phyloP scores from a whole-genome alignment of 1,140 invertebrate species.

The Neuroterus valhalla region DNA sequence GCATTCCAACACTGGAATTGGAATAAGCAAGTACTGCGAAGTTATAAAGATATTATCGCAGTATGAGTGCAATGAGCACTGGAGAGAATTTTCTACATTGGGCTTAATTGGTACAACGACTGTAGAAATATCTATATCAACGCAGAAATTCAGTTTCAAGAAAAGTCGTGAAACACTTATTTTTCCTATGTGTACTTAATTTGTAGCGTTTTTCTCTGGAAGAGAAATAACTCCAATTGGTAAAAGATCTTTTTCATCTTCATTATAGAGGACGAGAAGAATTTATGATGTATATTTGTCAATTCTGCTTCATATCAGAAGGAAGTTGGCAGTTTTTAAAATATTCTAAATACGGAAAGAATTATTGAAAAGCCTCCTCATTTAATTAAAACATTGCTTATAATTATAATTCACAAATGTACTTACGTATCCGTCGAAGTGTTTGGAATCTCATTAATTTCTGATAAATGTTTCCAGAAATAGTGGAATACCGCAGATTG shows the following conservation, averaged over 20 bases:
- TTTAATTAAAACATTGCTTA: too few relatives aligned
- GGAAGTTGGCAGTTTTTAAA: too few relatives aligned
- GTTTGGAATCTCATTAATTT: constrained; percentile 6
- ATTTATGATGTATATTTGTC: too few relatives aligned
- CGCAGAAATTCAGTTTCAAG: constrained; percentile 1
- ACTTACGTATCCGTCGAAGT: too few relatives aligned
- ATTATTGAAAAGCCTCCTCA: too few relatives aligned
- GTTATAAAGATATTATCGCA: not conserved
- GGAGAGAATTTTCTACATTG: constrained; percentile 28
- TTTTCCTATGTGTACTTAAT: constrained; percentile 12
- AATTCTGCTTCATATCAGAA: too few relatives aligned
- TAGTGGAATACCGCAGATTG: not conserved
- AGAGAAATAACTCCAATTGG: not conserved
- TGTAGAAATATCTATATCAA: not conserved
- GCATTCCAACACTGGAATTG: not conserved
- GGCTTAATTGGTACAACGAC: constrained; percentile 2
- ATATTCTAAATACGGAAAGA: too few relatives aligned
- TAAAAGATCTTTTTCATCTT: not conserved
- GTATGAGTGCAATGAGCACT: constrained; percentile 6
- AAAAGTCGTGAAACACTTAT: constrained; percentile 26
- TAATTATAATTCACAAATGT: too few relatives aligned
- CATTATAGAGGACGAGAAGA: not conserved
- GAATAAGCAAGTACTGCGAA: not conserved
- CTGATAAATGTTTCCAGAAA: not conserved
- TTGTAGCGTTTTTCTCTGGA: not conserved